Conservation (phyloP, 1,140 invertebrate species). For the Trichogramma pretiosum region DNA sequence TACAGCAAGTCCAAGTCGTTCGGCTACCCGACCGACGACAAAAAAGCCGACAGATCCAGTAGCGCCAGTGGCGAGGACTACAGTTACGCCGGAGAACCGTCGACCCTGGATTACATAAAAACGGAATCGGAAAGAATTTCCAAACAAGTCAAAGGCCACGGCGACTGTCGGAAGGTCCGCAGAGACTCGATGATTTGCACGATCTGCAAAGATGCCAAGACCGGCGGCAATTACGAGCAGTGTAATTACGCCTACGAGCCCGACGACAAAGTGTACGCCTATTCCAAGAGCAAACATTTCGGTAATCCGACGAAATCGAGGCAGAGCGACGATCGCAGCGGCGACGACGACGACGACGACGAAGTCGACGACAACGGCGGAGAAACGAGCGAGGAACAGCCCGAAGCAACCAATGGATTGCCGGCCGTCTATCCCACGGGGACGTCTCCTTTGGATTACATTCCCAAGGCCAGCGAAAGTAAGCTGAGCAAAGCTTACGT, state of each 20-base stretch:
- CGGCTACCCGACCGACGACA: slow-evolving; percentile 25
- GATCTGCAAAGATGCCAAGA: slow-evolving; percentile 59
- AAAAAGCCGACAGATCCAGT: not conserved
- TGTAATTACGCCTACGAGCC: slow-evolving; percentile 62
- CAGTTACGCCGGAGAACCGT: slow-evolving; percentile 16
- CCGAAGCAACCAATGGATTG: slow-evolving; percentile 2
- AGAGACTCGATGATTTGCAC: slow-evolving; percentile 60
- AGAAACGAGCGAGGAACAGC: slow-evolving; percentile 2
- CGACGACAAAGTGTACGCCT: slow-evolving; percentile 59
- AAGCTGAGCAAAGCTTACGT: not conserved
- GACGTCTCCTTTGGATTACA: slow-evolving; percentile 4
- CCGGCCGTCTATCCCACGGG: slow-evolving; percentile 9
- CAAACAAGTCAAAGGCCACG: slow-evolving; percentile 19
- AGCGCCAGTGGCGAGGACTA: not conserved
- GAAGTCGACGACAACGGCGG: slow-evolving; percentile 1
- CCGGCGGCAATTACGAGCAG: slow-evolving; percentile 62
- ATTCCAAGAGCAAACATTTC: slow-evolving; percentile 36
- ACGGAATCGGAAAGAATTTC: slow-evolving; percentile 30
- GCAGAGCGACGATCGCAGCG: not conserved
- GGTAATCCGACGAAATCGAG: slow-evolving; percentile 25
- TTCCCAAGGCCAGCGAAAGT: slow-evolving; percentile 5
- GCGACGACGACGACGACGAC: slow-evolving; percentile 15
- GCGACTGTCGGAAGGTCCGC: slow-evolving; percentile 50
- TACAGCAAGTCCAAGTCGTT: slow-evolving; percentile 43
- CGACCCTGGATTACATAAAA: slow-evolving; percentile 16